A percentile compares a stretch with the other conserved stretches of the same genome.
Evolutionary conservation across 1,140 invertebrate genomes (phyloP).

Genomic region (Leptopilina clavipes): DNA sequence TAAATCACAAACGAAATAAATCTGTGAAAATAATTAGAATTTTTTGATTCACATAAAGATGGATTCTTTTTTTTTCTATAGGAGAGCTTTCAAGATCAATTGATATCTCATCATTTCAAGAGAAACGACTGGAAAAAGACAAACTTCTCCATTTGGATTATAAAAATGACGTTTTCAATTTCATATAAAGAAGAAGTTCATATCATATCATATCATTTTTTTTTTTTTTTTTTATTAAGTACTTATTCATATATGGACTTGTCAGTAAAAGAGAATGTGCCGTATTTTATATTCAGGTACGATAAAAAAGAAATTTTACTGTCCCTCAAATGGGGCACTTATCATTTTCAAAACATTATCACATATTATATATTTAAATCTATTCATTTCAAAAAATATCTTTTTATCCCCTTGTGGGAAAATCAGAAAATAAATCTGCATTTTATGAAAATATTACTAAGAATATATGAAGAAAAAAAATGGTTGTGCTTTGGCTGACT

Average conservation of each 20-base stretch:
- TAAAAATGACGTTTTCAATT: constrained; percentile 22
- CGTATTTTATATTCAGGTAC: background rate
- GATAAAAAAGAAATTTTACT: background rate
- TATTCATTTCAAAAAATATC: too few species aligned
- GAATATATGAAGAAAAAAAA: too few species aligned
- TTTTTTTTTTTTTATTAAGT: constrained; percentile 17
- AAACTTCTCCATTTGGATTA: background rate
- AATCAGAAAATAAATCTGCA: too few species aligned
- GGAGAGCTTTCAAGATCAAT: background rate
- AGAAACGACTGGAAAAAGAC: background rate
- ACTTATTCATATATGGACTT: background rate
- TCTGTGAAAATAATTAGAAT: too few species aligned
- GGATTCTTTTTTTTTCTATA: background rate
- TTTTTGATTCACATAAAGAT: background rate
- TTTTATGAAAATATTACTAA: too few species aligned
- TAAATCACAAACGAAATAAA: too few species aligned
- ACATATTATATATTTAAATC: background rate
- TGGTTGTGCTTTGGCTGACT: too few species aligned
- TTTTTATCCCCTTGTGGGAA: too few species aligned
- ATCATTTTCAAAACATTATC: background rate
- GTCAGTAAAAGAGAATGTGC: background rate
- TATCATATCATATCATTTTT: too few species aligned
- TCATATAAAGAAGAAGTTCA: background rate
- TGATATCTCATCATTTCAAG: background rate
- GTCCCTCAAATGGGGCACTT: background rate